A percentile compares a stretch with the other conserved stretches of the same genome.
These are phyloP conservation scores for Tetraneura akinire DNA, from an alignment of 1,140 invertebrate genomes.

Conservation along the genomic window DNA sequence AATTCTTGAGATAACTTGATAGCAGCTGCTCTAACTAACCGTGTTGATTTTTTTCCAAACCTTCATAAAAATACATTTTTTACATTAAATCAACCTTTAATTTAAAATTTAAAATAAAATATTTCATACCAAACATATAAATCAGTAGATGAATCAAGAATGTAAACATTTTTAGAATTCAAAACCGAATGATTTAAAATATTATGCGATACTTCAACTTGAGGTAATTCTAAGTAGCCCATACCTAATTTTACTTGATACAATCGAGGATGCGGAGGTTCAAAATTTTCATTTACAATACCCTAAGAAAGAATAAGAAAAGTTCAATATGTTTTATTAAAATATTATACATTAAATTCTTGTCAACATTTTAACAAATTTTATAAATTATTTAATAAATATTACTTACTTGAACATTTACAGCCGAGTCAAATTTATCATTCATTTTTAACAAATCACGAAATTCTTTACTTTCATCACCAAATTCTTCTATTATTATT, in stretches of 20 bases:
- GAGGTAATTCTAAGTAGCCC: constrained; percentile 97
- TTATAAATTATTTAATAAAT: neutral
- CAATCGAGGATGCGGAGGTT: constrained; percentile 75
- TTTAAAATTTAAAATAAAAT: constrained; percentile 49
- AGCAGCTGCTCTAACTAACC: constrained; percentile 92
- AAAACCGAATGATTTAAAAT: constrained; percentile 75
- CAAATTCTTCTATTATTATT: constrained; percentile 81
- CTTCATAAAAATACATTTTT: constrained; percentile 59
- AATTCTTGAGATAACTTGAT: constrained; percentile 94
- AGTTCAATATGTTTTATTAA: neutral
- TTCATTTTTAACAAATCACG: constrained; percentile 72
- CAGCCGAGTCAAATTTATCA: constrained; percentile 57
- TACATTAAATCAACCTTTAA: no score
- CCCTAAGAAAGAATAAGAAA: constrained; percentile 60
- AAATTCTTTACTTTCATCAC: constrained; percentile 81
- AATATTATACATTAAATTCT: neutral
- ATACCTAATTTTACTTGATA: constrained; percentile 96
- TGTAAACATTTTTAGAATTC: constrained; percentile 93
- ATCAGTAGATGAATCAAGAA: constrained; percentile 93
- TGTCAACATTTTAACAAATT: no score
- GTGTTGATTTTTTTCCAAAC: constrained; percentile 97
- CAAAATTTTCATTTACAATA: constrained; percentile 79
- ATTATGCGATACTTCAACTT: constrained; percentile 82
- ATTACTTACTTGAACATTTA: constrained; percentile 22
- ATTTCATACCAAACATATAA: constrained; percentile 93